Evolutionary conservation across 2,888 invertebrate genomes (phyloP).

Genomic region (Heliconius ethilla): DNA sequence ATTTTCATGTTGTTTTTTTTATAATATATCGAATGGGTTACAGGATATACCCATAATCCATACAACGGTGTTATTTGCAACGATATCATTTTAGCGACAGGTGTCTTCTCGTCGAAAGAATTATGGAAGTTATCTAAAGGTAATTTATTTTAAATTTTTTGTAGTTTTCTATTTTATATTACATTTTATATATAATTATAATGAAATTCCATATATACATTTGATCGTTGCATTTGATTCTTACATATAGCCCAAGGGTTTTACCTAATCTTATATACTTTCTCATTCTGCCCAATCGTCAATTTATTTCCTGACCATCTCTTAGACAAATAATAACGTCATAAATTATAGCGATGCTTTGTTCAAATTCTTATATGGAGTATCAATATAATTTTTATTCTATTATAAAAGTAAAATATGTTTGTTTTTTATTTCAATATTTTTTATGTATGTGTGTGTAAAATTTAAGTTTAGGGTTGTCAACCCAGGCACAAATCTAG

Average conservation of each 20-base stretch:
- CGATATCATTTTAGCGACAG: constrained; percentile 99
- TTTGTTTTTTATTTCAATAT: neutral
- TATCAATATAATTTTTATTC: neutral
- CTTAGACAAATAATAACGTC: neutral
- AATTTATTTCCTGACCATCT: neutral
- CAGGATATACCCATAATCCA: constrained; percentile 95
- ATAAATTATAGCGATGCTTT: neutral
- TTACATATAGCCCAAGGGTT: neutral
- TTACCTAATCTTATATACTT: too few relatives aligned
- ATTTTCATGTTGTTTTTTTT: constrained; percentile 38
- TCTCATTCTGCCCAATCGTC: too few relatives aligned
- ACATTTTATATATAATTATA: neutral
- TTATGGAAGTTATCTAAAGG: constrained; percentile 99
- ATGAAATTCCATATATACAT: neutral
- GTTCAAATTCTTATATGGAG: neutral
- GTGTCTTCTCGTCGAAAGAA: constrained; percentile 99
- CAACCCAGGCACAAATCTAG: constrained; percentile 25
- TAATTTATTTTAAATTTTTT: constrained; percentile 63
- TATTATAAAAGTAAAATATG: neutral
- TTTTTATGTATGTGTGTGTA: constrained; percentile 11
- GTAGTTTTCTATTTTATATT: neutral
- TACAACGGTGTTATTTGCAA: constrained; percentile 99
- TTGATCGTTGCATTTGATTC: neutral
- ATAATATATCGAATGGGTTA: constrained; percentile 66
- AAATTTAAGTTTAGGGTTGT: constrained; percentile 14